phyloP scores from a whole-genome alignment of 53 echinoderm and acorn worm genomes.

The Zoroaster sp. region DNA sequence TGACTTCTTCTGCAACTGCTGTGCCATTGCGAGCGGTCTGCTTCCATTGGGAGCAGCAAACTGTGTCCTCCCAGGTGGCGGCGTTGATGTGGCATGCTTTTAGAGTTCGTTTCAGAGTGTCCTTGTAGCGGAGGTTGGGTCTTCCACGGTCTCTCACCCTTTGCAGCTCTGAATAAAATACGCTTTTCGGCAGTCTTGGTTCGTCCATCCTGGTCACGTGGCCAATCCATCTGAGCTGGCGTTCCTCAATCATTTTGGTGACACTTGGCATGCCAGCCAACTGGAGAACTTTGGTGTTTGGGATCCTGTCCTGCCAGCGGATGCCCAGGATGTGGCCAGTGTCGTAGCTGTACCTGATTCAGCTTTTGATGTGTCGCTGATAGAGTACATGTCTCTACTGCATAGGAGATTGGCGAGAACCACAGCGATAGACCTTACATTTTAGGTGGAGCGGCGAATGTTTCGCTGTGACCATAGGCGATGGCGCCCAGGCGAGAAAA shows the following conservation, averaged over 20 bases:
- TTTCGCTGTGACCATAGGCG: constrained; percentile 23
- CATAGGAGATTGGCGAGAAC: constrained; percentile 18
- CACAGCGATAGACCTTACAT: constrained; percentile 21
- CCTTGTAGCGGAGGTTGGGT: constrained; percentile 12
- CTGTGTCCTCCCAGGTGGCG: constrained; percentile 7
- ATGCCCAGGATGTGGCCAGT: constrained; percentile 12
- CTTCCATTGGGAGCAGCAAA: not conserved
- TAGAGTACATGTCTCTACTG: not conserved
- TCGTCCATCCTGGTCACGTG: constrained; percentile 23
- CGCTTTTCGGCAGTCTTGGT: not conserved
- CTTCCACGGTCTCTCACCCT: not conserved
- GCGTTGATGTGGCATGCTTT: not conserved
- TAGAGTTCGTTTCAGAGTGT: not conserved
- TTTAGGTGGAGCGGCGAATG: not conserved
- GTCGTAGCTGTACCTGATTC: constrained; percentile 21
- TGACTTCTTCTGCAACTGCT: not conserved
- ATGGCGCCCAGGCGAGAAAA: not conserved
- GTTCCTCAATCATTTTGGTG: constrained; percentile 10
- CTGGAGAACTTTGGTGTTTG: constrained; percentile 7
- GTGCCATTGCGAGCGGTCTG: constrained; percentile 6
- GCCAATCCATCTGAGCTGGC: constrained; percentile 23
- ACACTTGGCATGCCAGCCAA: constrained; percentile 20
- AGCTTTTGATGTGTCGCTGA: constrained; percentile 22
- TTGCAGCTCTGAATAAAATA: constrained; percentile 7
- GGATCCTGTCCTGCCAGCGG: constrained; percentile 35